phyloP scores from a whole-genome alignment of 1,140 invertebrate species.

The Phocides pigmalion region DNA sequence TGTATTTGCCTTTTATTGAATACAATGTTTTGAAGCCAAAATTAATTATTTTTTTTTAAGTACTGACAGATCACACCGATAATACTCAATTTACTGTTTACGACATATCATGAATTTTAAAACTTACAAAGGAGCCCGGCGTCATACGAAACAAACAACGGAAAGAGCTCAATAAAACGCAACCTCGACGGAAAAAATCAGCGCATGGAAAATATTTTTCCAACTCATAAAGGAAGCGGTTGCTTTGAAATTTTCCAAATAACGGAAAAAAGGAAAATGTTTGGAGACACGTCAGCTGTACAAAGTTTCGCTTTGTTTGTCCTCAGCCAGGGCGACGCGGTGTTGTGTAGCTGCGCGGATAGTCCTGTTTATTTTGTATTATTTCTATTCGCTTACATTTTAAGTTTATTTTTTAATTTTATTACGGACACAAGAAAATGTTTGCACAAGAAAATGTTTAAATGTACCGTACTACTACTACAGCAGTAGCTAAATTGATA shows the following conservation, averaged over 20 bases:
- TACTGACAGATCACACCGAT: too few species aligned
- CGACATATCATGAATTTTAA: too few species aligned
- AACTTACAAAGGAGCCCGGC: not conserved
- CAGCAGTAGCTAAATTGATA: too few species aligned
- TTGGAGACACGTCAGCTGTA: constrained; percentile 30
- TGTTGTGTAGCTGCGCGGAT: not conserved
- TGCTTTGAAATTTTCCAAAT: constrained; percentile 33
- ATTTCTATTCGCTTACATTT: not conserved
- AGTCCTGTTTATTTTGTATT: not conserved
- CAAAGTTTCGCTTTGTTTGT: constrained; percentile 35
- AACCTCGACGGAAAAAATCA: constrained; percentile 19
- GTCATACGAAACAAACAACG: constrained; percentile 14
- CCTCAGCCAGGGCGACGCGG: not conserved
- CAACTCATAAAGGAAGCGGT: constrained; percentile 33
- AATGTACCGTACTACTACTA: too few species aligned
- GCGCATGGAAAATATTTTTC: constrained; percentile 34
- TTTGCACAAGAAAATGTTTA: too few species aligned
- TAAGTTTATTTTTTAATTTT: too few species aligned
- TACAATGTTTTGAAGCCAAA: too few species aligned
- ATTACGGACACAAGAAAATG: too few species aligned
- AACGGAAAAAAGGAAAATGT: constrained; percentile 29
- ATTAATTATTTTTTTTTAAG: too few species aligned
- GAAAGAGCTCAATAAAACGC: constrained; percentile 29
- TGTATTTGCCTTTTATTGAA: too few species aligned
- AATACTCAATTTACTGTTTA: too few species aligned